Base-by-base conservation (phyloP, 2,113 vertebrate species). In the Xiphophorus hellerii region DNA sequence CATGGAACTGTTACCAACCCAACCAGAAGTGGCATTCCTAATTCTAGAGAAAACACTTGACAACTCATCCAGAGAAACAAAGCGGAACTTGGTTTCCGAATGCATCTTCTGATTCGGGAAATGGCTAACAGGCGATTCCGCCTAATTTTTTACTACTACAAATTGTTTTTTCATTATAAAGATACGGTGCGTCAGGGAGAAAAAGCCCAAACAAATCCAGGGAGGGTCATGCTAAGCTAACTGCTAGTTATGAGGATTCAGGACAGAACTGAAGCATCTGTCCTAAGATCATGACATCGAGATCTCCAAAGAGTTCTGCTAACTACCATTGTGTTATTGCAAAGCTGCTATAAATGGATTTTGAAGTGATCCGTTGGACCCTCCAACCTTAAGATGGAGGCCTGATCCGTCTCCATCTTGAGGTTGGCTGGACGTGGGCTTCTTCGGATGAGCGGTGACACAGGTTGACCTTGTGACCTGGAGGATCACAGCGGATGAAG, bases 401-500 rank as follows among this genome's bases (percentile, higher is more conserved):
- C 35, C 35, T 37, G 10, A 37, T 37, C 51, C 22, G 2, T 1
- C 8, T 27, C 25, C 33, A 0, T 14, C 7, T 3, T 29, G 13
- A 66, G 79, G 76, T 88, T 35, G 63, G 61, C 2, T 48, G 62
- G 73, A 70, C 69, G 42, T 35, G 42, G 27, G 3, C 42, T 61
- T 3, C 48, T 2, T 33, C 58, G 66, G 48, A 73, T 78, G 77
- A 60, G 37, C 29, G 48, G 76, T 61, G 70, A 31, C 60, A 73
- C 77, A 78, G 68, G 70, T 77, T 64, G 80, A 84, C 82, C 82
- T 58, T 61, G 39, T 66, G 64, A 37, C 72, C 35, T 1, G 31
- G 58, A 69, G 67, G 84, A 87, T 83, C 83, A 78, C 60, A 20
- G 3, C 10, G 73, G 84, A 72, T 84, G 60, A 84, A 77, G 54